Evolutionary conservation across 2,797 vertebrate genomes (phyloP), one percentile per base, ranked within the genome.

Genomic region (Myotis planiceps): DNA sequence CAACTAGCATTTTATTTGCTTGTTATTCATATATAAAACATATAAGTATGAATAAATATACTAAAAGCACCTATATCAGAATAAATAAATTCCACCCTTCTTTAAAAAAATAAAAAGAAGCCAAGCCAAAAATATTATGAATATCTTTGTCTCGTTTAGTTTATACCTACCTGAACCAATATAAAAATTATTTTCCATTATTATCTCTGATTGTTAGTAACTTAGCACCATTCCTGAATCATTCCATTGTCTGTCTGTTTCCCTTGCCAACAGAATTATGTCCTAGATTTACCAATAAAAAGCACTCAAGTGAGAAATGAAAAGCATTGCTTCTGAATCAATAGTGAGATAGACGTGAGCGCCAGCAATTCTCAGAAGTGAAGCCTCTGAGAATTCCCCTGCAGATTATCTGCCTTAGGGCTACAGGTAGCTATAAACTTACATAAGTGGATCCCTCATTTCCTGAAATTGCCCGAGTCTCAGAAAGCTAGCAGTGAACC

Each of bases 271-370:
- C 21, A 71, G 34, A 49, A 71, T 55, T 75, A n/a, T 76, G 69
- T 21, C 71, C 76, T 84, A 94, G 65, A 92, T 78, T 97, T 86
- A 66, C 39, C 53, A 68, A 68, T 29, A 45, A 90, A 58, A 94
- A 45, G 2, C 32, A 76, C 7, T 94, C 58, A 60, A 76, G 66
- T 72, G 72, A 93, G 53, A 93, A 89, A 68, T 42, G 23, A 49
- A 95, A 90, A 92, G 12, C 39, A 34, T 27, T 89, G 34, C 69
- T 86, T 49, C 37, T 86, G n/a, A 65, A 47, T 39, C 25, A 58
- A 69, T 12, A 39, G 71, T 39, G 18, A 14, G 19, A 66, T 75
- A 34, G 21, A 21, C 5, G 1, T 68, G 76, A 92, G 55, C 60
- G 74, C 92, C 6, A 42, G 29, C 10, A 45, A 15, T 69, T 42